These are phyloP conservation scores for Drosophila meridionalis DNA, from an alignment of 2,888 invertebrate genomes.

Conservation along the genomic window DNA sequence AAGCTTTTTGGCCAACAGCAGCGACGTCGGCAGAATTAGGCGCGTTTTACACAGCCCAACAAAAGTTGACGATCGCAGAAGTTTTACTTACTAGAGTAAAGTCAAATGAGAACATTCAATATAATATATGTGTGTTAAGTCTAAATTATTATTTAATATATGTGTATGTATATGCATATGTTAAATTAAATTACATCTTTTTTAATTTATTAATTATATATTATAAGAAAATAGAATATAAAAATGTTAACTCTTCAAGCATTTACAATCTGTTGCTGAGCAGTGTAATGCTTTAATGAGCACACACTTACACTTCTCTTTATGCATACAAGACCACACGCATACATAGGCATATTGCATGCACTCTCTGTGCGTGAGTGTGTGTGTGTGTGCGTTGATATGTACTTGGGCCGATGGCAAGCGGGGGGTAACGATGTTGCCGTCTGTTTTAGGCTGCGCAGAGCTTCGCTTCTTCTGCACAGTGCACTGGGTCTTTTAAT, in stretches of 20 bases:
- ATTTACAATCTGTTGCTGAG: background rate
- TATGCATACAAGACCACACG: constrained; percentile 13
- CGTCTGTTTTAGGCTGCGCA: constrained; percentile 31
- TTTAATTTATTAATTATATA: too few species aligned
- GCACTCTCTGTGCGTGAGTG: background rate
- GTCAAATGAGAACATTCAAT: too few species aligned
- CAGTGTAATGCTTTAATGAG: constrained; percentile 36
- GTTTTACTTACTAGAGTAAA: background rate
- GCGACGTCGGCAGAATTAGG: constrained; percentile 52
- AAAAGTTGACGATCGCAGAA: constrained; percentile 1
- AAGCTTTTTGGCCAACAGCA: constrained; percentile 70
- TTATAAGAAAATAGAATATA: background rate
- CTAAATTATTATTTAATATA: too few species aligned
- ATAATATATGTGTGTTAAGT: too few species aligned
- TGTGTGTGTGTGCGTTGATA: constrained; percentile 3
- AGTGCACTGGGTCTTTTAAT: constrained; percentile 59
- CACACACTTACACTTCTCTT: constrained; percentile 12
- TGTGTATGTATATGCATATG: too few species aligned
- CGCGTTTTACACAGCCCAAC: constrained; percentile 58
- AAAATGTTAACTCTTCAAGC: background rate
- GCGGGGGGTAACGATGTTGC: constrained; percentile 18
- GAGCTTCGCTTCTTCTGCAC: constrained; percentile 32
- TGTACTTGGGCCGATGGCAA: background rate
- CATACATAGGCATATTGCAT: background rate
- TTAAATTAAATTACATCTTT: too few species aligned